phyloP scores from a whole-genome alignment of 2,888 invertebrate genomes.

The Meiosimyza platycephala region DNA sequence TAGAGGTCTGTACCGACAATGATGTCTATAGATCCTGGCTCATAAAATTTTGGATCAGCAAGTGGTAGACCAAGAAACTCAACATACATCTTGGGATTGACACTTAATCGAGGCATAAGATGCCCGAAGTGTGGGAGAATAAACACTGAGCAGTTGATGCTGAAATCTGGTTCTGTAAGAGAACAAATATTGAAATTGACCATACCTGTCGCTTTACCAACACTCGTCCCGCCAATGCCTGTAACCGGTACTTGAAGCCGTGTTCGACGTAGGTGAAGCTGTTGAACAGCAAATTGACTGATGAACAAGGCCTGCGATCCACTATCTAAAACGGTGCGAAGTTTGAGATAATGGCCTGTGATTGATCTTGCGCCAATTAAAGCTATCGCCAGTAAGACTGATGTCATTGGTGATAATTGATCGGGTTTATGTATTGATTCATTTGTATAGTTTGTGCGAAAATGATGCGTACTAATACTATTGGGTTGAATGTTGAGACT shows the following conservation, averaged over 20 bases:
- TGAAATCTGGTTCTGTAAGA: slow-evolving; percentile 38
- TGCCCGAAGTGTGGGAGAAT: slow-evolving; percentile 37
- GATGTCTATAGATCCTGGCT: slow-evolving; percentile 37
- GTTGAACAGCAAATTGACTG: slow-evolving; percentile 41
- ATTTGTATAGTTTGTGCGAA: slow-evolving; percentile 7
- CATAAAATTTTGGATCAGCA: slow-evolving; percentile 34
- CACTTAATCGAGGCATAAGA: slow-evolving; percentile 26
- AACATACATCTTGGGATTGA: slow-evolving; percentile 22
- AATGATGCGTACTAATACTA: slow-evolving; percentile 12
- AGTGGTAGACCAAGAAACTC: slow-evolving; percentile 37
- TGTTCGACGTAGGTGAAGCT: slow-evolving; percentile 35
- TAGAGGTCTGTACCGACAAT: slow-evolving; percentile 39
- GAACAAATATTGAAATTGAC: slow-evolving; percentile 34
- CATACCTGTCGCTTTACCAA: slow-evolving; percentile 37
- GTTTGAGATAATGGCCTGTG: slow-evolving; percentile 22
- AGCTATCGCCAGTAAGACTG: slow-evolving; percentile 36
- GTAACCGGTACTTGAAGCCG: slow-evolving; percentile 26
- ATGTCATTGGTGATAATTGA: background rate
- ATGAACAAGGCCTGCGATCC: slow-evolving; percentile 40
- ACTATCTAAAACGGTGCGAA: slow-evolving; percentile 36
- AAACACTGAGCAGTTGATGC: slow-evolving; percentile 33
- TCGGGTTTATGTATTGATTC: background rate
- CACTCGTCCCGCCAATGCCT: slow-evolving; percentile 32
- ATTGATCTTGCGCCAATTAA: slow-evolving; percentile 28
- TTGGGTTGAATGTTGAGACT: background rate